Evolutionary conservation across 2,113 vertebrate genomes (phyloP), one percentile per base, ranked within the genome.

Genomic region (Scytalopus superciliaris): DNA sequence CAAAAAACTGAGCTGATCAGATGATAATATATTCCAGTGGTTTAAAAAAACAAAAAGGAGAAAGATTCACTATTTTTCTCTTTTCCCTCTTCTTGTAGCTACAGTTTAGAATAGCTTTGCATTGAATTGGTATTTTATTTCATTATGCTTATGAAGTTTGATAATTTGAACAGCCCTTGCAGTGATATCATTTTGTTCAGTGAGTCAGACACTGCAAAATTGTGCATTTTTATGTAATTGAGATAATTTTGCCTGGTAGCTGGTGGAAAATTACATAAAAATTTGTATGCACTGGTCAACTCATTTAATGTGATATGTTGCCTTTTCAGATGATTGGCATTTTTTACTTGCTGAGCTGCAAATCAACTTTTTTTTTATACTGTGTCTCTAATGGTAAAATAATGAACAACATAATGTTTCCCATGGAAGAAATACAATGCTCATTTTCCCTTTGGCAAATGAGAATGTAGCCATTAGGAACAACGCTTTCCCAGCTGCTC

Each of bases 101-200:
- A 95, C 80, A 94, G 70, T 93, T 96, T 78, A 88, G 75, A 93
- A 84, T 73, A 79, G 28, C 57, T 88, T 95, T 94, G n/a, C 72
- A 60, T 91, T 93, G 94, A 93, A 91, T 76, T 82, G 60, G 30
- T 67, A 79, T 95, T 97, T 95, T 89, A 94, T 95, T 96, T 93
- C 4, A 28, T 93, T 95, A 94, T 87, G 57, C 75, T 90, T 86
- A 79, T n/a, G 59, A 89, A 75, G 24, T 95, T 92, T 93, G 69
- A 92, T 94, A 69, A 96, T 89, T 96, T 89, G 57, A 94, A 57
- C 62, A 86, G 37, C 25, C 67, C 19, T 94, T 92, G 77, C 40
- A 82, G 37, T 77, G 44, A 31, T 89, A 87, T 90, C 4, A 92
- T 90, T 93, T 93, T 95, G 68, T 93, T 94, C 69, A 93, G 64